Conservation (phyloP, 2,113 vertebrate genomes). For the Aspidoscelis tigris region DNA sequence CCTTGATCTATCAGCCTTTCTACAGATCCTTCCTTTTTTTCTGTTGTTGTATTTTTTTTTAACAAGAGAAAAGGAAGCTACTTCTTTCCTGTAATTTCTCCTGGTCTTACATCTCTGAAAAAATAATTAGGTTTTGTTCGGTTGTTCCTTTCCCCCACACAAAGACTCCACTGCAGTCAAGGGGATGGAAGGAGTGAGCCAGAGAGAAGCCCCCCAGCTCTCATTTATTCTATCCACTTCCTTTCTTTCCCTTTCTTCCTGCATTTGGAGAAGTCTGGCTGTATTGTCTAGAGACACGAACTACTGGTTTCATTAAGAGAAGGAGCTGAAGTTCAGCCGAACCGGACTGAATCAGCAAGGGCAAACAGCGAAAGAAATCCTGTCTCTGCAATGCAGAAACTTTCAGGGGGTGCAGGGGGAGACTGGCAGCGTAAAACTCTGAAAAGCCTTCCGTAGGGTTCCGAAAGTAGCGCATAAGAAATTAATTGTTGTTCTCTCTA, state of each 20-base stretch:
- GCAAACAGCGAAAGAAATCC: not conserved
- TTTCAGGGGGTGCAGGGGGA: not conserved
- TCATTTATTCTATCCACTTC: conserved; percentile 58
- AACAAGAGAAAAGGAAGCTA: conserved; percentile 50
- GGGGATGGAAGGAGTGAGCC: conserved; percentile 53
- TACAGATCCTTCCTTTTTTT: not conserved
- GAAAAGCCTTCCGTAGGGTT: too few species aligned
- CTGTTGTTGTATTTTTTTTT: too few species aligned
- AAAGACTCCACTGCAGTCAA: conserved; percentile 45
- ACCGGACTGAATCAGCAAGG: not conserved
- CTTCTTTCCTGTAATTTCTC: conserved; percentile 59
- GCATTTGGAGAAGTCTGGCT: conserved; percentile 56
- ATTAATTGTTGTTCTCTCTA: too few species aligned
- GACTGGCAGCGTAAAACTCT: not conserved
- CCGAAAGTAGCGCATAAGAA: too few species aligned
- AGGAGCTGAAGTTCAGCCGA: conserved; percentile 46
- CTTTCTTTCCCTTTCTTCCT: conserved; percentile 53
- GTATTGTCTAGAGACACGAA: conserved; percentile 50
- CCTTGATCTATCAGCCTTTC: conserved; percentile 45
- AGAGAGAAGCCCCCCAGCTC: conserved; percentile 44
- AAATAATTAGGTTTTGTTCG: conserved; percentile 59
- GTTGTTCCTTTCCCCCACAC: conserved; percentile 12
- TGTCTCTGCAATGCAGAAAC: not conserved
- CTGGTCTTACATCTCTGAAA: conserved; percentile 41
- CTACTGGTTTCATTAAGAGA: conserved; percentile 59